Evolutionary conservation across 2,888 invertebrate genomes (phyloP), one percentile per base, ranked within the genome.

Genomic region (Arenicola marina): DNA sequence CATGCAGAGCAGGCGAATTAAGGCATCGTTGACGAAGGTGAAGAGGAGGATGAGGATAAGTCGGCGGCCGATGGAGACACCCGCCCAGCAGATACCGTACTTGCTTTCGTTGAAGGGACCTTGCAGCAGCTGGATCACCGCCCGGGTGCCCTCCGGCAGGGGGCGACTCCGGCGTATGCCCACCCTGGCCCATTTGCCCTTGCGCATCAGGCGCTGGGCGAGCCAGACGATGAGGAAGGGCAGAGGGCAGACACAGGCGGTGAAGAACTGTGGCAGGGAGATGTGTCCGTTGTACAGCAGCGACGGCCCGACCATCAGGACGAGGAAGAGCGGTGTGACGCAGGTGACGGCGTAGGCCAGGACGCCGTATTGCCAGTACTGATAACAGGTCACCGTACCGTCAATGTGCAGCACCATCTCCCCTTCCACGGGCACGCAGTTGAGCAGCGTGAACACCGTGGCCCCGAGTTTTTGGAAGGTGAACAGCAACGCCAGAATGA

Each of bases 11-110:
- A 71, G 61, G 11, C 71, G 65, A 26, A 70, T 55, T 4, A 71
- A 67, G n/a, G 60, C 11, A 55, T 71, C 68, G 46, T 63, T 71
- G 46, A 71, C 66, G 59, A 71, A 71, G 18, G 71, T 66, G 59
- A 59, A 71, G 28, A 68, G 59, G 2, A 68, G 59, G 38, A 68
- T 55, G 46, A 71, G 66, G 4, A 68, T 33, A 2, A 71, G 62
- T 4, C 71, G 59, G 11, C 69, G 61, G 7, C 68, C 69, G 33
- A 68, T 66, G n/a, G 68, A 68, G 11, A 71, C 66, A 11, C 71
- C 71, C 1, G 71, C 60, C 71, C 71, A 71, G 57, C 70, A 71
- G 4, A 71, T 24, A 3, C 63, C 67, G n/a, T 38, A 56, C 29
- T 7, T 24, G 43, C 56, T 58, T 28, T 60, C 61, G 43, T 58